These are phyloP conservation scores for Pristionchus mayeri DNA, from an alignment of 2,888 invertebrate species.

Conservation along the genomic window DNA sequence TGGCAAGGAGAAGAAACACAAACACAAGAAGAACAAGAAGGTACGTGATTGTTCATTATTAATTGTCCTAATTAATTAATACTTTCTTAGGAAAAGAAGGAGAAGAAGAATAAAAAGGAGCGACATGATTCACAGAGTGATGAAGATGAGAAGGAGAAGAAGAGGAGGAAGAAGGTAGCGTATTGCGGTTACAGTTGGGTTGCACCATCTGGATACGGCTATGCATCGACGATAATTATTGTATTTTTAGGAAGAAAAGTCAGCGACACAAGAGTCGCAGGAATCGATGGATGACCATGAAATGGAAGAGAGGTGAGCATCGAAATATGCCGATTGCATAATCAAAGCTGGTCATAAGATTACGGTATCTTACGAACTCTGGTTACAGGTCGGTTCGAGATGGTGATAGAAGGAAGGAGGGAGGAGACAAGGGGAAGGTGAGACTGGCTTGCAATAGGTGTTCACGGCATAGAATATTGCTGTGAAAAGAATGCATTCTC, in stretches of 20 bases:
- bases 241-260: not conserved
- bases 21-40: conserved; percentile 52
- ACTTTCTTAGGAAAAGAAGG: conserved; percentile 14
- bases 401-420: not conserved
- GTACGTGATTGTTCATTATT: conserved; percentile 25
- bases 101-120: conserved; percentile 41
- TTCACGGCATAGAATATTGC: no score
- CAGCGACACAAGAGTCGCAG: not conserved
- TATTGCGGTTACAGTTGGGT: not conserved
- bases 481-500: not conserved
- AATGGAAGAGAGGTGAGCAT: conserved; percentile 16
- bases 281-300: not conserved
- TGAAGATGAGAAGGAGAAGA: conserved; percentile 41
- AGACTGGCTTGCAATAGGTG: not conserved
- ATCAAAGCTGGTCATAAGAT: no score
- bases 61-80: not conserved
- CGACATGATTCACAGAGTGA: conserved; percentile 35
- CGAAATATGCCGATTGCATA: no score
- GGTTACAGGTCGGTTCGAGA: not conserved
- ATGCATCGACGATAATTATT: not conserved
- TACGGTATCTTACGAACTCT: not conserved
- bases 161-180: conserved; percentile 17
- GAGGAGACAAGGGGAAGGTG: not conserved
- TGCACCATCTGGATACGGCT: not conserved
- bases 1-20: conserved; percentile 49